phyloP scores from a whole-genome alignment of 2,888 invertebrate genomes.

The Pristionchus mayeri region DNA sequence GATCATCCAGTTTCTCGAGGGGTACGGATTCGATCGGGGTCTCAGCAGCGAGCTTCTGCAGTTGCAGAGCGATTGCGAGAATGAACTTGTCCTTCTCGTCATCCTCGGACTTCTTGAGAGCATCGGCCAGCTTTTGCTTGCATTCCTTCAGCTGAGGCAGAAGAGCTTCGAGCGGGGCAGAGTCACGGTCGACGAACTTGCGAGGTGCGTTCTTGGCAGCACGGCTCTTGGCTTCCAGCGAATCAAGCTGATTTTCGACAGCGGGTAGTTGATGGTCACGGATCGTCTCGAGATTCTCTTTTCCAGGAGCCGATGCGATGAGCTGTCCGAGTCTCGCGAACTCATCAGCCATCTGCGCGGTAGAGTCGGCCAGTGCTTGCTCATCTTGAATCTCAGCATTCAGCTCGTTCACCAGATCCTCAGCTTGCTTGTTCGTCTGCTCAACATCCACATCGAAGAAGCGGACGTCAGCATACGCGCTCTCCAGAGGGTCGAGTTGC shows the following conservation, averaged over 20 bases:
- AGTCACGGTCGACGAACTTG: constrained; percentile 16
- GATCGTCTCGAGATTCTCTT: constrained; percentile 25
- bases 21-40: background rate
- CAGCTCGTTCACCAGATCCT: constrained; percentile 59
- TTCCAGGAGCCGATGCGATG: constrained; percentile 35
- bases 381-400: constrained; percentile 58
- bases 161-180: background rate
- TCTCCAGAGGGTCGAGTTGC: constrained; percentile 60
- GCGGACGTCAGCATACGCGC: constrained; percentile 64
- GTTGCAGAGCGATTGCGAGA: constrained; percentile 34
- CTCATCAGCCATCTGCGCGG: constrained; percentile 58
- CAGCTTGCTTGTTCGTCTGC: constrained; percentile 63
- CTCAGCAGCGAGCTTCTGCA: constrained; percentile 23
- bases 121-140: constrained; percentile 29
- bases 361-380: constrained; percentile 59
- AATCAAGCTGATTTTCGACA: background rate
- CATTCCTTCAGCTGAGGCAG: background rate
- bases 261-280: constrained; percentile 35
- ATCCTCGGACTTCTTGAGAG: constrained; percentile 15
- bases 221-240: constrained; percentile 31
- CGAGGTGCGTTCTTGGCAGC: constrained; percentile 46
- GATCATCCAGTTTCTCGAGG: constrained; percentile 46
- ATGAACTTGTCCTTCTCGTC: constrained; percentile 46
- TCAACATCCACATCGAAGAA: constrained; percentile 69
- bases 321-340: constrained; percentile 50